Evolutionary conservation across 2,113 vertebrate genomes (phyloP).

Genomic region (Sarotherodon lohbergeri): DNA sequence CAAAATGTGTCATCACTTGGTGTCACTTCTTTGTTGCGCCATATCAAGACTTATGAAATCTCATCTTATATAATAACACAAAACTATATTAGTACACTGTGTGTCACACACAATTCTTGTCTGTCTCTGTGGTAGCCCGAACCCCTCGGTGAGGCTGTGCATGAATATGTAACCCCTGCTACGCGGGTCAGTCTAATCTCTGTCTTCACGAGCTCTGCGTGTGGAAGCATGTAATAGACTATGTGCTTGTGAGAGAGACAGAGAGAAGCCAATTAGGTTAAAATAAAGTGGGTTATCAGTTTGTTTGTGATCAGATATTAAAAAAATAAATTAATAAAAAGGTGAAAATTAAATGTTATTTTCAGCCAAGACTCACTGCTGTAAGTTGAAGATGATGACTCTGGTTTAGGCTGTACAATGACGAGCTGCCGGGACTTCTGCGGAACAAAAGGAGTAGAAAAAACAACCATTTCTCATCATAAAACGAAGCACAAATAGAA

Average conservation of each 20-base stretch:
- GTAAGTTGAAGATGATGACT: conserved; percentile 18
- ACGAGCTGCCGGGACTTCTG: conserved; percentile 62
- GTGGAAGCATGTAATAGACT: neutral
- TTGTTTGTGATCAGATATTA: neutral
- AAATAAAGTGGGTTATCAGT: neutral
- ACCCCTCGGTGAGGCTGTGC: neutral
- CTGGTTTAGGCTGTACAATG: conserved; percentile 61
- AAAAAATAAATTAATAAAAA: neutral
- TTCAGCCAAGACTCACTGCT: conserved; percentile 50
- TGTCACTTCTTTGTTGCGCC: neutral
- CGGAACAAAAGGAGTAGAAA: neutral
- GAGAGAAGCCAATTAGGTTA: neutral
- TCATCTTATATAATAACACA: neutral
- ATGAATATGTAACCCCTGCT: conserved; percentile 6
- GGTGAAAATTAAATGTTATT: neutral
- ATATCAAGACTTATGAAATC: neutral
- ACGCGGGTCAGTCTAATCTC: neutral
- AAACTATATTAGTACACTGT: neutral
- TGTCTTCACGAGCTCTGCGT: neutral
- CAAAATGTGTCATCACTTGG: neutral
- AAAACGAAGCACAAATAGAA: neutral
- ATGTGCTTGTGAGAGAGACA: neutral
- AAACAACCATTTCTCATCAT: neutral
- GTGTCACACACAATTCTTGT: neutral
- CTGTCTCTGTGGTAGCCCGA: neutral